phyloP scores from a whole-genome alignment of 2,113 vertebrate species.

The Salvelinus alpinus region DNA sequence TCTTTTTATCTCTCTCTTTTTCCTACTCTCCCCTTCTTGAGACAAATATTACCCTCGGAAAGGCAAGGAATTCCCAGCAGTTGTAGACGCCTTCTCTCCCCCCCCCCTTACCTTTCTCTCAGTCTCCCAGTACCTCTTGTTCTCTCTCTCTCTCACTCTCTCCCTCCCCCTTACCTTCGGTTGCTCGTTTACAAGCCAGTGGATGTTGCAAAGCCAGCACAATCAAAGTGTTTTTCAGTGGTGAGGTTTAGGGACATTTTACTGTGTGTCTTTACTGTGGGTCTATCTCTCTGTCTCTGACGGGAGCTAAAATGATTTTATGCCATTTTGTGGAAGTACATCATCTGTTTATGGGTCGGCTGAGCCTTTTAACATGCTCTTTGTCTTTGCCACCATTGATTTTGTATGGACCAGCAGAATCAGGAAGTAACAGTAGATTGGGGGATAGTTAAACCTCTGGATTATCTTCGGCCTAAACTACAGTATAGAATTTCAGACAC shows the following conservation, averaged over 20 bases:
- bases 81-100: constrained; percentile 58
- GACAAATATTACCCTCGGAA: no score
- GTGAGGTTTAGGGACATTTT: neutral
- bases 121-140: constrained; percentile 26
- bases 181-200: neutral
- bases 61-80: no score
- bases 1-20: neutral
- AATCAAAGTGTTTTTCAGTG: neutral
- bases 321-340: constrained; percentile 13
- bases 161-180: constrained; percentile 34
- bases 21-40: constrained; percentile 12
- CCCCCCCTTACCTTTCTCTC: constrained; percentile 2
- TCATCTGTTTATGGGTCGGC: constrained; percentile 1
- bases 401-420: constrained; percentile 21
- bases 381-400: constrained; percentile 62
- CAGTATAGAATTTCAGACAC: neutral
- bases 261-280: neutral
- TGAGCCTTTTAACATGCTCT: constrained; percentile 36
- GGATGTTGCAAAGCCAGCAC: neutral
- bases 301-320: neutral
- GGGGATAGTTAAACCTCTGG: neutral
- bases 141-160: constrained; percentile 4
- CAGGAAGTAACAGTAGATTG: neutral
- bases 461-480: neutral
- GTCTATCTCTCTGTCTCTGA: neutral